phyloP scores from a whole-genome alignment of 2,888 invertebrate species.

The Eledona agricola region DNA sequence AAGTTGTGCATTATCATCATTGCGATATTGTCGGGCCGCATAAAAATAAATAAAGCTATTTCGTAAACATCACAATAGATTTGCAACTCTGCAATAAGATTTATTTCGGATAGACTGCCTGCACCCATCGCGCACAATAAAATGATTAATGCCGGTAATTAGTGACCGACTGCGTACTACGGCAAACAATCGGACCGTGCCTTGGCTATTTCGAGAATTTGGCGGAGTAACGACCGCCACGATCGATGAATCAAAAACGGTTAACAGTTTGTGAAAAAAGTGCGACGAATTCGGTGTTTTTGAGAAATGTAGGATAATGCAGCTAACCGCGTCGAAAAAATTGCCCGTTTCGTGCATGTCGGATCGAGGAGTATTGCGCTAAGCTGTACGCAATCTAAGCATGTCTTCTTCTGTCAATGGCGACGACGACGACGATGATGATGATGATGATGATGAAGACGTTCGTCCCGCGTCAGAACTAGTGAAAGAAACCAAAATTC shows the following conservation, averaged over 20 bases:
- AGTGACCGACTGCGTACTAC: slow-evolving; percentile 19
- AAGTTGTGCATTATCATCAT: slow-evolving; percentile 28
- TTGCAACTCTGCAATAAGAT: slow-evolving; percentile 21
- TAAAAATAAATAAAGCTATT: slow-evolving; percentile 25
- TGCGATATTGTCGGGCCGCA: slow-evolving; percentile 26
- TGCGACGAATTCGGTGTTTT: slow-evolving; percentile 16
- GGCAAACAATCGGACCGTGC: too few relatives aligned
- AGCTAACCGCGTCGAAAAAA: slow-evolving; percentile 13
- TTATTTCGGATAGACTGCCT: slow-evolving; percentile 19
- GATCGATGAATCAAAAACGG: slow-evolving; percentile 2
- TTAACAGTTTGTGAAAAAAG: slow-evolving; percentile 9
- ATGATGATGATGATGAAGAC: too few relatives aligned
- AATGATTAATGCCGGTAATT: slow-evolving; percentile 26
- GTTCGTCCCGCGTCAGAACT: too few relatives aligned
- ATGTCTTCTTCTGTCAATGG: slow-evolving; percentile 5
- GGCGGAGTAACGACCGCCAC: too few relatives aligned
- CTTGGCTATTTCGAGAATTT: too few relatives aligned
- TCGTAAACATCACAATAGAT: slow-evolving; percentile 25
- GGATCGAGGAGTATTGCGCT: slow-evolving; percentile 20
- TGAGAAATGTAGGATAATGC: slow-evolving; percentile 5
- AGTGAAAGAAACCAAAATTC: too few relatives aligned
- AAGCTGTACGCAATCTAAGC: slow-evolving; percentile 15
- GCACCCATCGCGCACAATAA: slow-evolving; percentile 25
- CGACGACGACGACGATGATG: slow-evolving; percentile 12
- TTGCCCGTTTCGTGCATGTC: slow-evolving; percentile 22